Conservation (phyloP, 2,797 vertebrate genomes). For the Furcifer pardalis region DNA sequence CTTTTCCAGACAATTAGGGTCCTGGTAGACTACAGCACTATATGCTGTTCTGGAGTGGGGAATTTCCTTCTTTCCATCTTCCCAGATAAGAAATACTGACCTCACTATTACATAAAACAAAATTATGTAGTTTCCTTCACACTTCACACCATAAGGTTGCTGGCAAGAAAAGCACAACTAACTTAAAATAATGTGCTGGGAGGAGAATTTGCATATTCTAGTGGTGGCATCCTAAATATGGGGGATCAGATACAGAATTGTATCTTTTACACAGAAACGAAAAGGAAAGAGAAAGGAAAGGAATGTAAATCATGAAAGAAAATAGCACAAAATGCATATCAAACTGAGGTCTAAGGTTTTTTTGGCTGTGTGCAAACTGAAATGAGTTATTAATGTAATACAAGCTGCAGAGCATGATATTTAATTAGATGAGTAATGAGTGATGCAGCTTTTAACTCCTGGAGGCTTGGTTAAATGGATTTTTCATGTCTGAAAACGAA, state of each 20-base stretch:
- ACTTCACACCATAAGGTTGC: too few species aligned
- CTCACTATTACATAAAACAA: too few species aligned
- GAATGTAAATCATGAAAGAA: not conserved
- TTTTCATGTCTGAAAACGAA: not conserved
- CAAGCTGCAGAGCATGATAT: constrained; percentile 22
- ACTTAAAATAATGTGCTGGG: too few species aligned
- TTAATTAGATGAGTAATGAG: constrained; percentile 35
- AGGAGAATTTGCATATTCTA: too few species aligned
- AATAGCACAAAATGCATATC: not conserved
- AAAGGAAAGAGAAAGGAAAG: not conserved
- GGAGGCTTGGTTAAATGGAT: constrained; percentile 10
- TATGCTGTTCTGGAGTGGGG: too few species aligned
- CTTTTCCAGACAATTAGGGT: too few species aligned
- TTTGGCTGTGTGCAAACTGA: constrained; percentile 24
- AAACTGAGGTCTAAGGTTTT: constrained; percentile 1
- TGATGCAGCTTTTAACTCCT: constrained; percentile 8
- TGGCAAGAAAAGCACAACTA: too few species aligned
- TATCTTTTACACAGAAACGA: not conserved
- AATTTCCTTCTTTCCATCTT: too few species aligned
- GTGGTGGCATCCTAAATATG: not conserved
- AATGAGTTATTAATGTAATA: constrained; percentile 21
- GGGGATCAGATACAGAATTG: not conserved
- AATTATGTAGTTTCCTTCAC: too few species aligned
- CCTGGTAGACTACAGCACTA: too few species aligned
- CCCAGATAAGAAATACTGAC: too few species aligned